These are phyloP conservation scores for Pollimyrus isidori DNA, from an alignment of 2,113 vertebrate genomes.

Conservation along the genomic window DNA sequence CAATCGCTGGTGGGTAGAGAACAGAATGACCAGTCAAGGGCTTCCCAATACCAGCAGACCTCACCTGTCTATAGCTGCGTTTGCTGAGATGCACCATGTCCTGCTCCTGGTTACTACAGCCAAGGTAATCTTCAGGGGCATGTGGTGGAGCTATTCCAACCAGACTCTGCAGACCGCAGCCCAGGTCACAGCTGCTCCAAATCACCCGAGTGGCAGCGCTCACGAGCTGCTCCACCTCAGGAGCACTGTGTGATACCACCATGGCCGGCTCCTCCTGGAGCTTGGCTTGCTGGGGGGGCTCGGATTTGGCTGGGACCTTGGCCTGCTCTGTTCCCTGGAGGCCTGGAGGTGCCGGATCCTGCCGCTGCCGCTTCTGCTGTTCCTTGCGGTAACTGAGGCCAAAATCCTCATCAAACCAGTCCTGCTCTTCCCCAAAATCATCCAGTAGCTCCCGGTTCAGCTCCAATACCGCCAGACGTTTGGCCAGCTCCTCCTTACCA, in stretches of 20 bases:
- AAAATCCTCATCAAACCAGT: conserved; percentile 99
- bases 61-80: conserved; percentile 81
- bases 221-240: conserved; percentile 80
- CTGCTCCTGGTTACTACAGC: conserved; percentile 46
- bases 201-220: conserved; percentile 72
- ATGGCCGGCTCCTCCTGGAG: conserved; percentile 70
- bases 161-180: conserved; percentile 50
- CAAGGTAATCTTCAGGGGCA: conserved; percentile 56
- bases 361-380: conserved; percentile 66
- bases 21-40: neutral
- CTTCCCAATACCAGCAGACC: neutral
- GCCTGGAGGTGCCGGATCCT: conserved; percentile 41
- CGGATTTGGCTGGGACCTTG: conserved; percentile 63
- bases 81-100: conserved; percentile 68
- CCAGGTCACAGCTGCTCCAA: conserved; percentile 75
- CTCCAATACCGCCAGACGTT: conserved; percentile 84
- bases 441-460: conserved; percentile 78
- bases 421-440: conserved; percentile 81
- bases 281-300: conserved; percentile 58
- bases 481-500: conserved; percentile 85
- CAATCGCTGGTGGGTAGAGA: neutral
- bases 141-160: conserved; percentile 41
- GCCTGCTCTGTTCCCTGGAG: conserved; percentile 39
- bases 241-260: conserved; percentile 76
- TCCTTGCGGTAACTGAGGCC: conserved; percentile 79